Conservation (phyloP, 2,888 invertebrate species). For the Drosophila tripunctata region DNA sequence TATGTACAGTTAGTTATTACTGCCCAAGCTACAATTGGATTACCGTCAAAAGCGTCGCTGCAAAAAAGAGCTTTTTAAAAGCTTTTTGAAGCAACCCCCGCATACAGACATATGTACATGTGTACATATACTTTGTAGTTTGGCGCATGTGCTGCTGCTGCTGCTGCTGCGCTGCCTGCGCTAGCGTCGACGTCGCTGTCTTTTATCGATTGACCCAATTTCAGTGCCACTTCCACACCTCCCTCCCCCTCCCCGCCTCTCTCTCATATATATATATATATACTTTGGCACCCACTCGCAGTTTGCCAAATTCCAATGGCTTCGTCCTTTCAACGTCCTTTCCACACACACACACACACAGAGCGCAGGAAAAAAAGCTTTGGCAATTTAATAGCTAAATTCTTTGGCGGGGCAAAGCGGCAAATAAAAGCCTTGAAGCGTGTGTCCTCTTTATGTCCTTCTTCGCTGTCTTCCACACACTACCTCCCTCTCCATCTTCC, state of each 20-base stretch:
- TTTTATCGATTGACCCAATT: conserved; percentile 76
- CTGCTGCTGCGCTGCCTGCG: conserved; percentile 19
- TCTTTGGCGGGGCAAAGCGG: conserved; percentile 22
- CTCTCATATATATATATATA: background rate
- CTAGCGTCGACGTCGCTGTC: too few relatives aligned
- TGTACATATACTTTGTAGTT: too few relatives aligned
- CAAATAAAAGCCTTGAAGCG: conserved; percentile 33
- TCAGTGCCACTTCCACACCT: background rate
- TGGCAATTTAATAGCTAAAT: conserved; percentile 41
- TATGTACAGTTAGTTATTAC: conserved; percentile 53
- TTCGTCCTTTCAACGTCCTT: conserved; percentile 75
- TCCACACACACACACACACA: too few relatives aligned
- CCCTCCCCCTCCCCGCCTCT: background rate
- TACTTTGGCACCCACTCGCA: conserved; percentile 17
- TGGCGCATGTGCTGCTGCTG: conserved; percentile 65
- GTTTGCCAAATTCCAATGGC: conserved; percentile 59
- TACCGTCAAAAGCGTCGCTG: conserved; percentile 35
- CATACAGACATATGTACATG: too few relatives aligned
- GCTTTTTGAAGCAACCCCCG: background rate
- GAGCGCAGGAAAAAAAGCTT: conserved; percentile 35
- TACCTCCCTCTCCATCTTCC: background rate
- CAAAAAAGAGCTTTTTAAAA: background rate
- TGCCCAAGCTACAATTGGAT: conserved; percentile 65
- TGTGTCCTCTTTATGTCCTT: conserved; percentile 25
- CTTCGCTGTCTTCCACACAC: background rate